Base-by-base conservation (phyloP, 1,140 invertebrate genomes). In the Agrypnia vestita region DNA sequence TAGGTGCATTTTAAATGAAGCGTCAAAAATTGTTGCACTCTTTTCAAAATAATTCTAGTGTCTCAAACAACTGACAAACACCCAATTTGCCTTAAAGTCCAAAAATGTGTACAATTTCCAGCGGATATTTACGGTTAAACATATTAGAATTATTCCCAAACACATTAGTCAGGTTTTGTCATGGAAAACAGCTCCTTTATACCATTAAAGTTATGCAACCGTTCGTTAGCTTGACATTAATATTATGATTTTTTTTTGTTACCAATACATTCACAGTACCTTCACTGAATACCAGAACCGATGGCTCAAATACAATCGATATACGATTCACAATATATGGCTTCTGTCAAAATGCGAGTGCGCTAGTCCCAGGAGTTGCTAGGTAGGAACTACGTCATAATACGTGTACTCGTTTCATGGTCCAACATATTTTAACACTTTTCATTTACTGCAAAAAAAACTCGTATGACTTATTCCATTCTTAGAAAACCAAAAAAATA, bases 281-380 rank as follows among this genome's bases (percentile, higher is more conserved):
- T n/a, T n/a, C 25, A 35, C 25, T 35, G 25, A 1, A 35, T 6
- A 35, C 25, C 25, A 35, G 1, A 35, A 35, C 25, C 25, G 25
- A 3, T 35, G 25, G 13, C 43, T n/a, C 44, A 76, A 77, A 78
- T 64, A 81, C 76, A 75, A 90, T 89, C 89, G 88, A 89, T 90
- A 89, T 90, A 89, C 88, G 89, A 90, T 90, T 89, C 87, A 89
- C 88, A 88, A 89, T 86, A 89, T 89, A 90, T 90, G 86, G 86
- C 84, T 83, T 84, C 87, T 90, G 88, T 90, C 89, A 89, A 87
- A 89, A 89, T 87, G 87, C 87, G 87, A 88, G 49, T 87, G 88
- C 89, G 89, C 35, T 19, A 17, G 17, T 12, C 15, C 3, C 10
- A 21, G 59, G 17, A 62, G 25, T 35, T 35, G 6, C 25, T 35